These are phyloP conservation scores for Sciurus vulgaris DNA, from an alignment of 2,797 vertebrate genomes.

Conservation along the genomic window DNA sequence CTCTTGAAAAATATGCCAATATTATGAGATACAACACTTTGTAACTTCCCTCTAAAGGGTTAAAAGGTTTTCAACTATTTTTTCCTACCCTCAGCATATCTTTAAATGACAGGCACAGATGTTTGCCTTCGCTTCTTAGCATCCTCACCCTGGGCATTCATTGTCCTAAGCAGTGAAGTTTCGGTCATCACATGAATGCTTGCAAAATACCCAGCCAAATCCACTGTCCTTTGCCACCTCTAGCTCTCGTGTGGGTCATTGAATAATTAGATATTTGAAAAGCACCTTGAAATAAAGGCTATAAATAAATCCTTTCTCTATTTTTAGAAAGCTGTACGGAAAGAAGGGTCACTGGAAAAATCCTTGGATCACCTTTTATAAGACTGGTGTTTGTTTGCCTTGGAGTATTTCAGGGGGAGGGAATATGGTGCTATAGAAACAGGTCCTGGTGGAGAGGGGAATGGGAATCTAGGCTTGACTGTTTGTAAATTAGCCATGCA, in stretches of 20 bases:
- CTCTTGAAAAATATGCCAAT: slow-evolving; percentile 38
- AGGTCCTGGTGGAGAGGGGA: not conserved
- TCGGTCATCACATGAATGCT: slow-evolving; percentile 70
- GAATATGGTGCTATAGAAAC: not conserved
- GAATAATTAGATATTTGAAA: slow-evolving; percentile 84
- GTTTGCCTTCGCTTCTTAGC: slow-evolving; percentile 72
- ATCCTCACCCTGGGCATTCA: slow-evolving; percentile 69
- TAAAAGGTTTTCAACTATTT: slow-evolving; percentile 61
- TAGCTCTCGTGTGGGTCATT: slow-evolving; percentile 74
- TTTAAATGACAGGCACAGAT: slow-evolving; percentile 81
- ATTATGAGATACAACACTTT: slow-evolving; percentile 53
- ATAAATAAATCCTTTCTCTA: slow-evolving; percentile 81
- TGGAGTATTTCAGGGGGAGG: slow-evolving; percentile 53
- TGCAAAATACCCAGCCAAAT: slow-evolving; percentile 71
- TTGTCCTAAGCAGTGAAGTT: slow-evolving; percentile 66
- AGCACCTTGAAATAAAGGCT: slow-evolving; percentile 84
- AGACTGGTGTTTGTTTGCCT: slow-evolving; percentile 46
- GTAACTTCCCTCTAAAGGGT: slow-evolving; percentile 46
- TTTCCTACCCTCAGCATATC: slow-evolving; percentile 60
- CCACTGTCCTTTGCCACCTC: slow-evolving; percentile 73
- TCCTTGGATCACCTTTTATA: slow-evolving; percentile 69
- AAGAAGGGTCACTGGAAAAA: slow-evolving; percentile 80
- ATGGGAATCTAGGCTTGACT: not conserved
- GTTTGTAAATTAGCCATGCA: not conserved
- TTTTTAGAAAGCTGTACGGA: slow-evolving; percentile 80